Conservation (phyloP, 1,140 invertebrate species). For the Apocrypta bakeri region DNA sequence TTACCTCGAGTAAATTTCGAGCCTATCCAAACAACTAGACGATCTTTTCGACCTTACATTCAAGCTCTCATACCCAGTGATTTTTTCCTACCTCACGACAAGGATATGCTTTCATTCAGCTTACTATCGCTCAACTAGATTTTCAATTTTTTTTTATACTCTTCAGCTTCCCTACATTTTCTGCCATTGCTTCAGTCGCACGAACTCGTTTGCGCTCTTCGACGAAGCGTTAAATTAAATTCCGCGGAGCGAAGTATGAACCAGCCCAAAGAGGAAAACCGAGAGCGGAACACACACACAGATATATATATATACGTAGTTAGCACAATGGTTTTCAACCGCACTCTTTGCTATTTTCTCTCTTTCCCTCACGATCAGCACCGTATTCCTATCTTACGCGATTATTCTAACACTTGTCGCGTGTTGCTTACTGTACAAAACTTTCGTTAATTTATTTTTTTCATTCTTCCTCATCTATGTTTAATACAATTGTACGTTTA, state of each 20-base stretch:
- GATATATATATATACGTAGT: background rate
- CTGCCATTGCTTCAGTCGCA: slow-evolving; percentile 30
- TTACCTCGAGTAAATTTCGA: background rate
- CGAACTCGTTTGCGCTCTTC: slow-evolving; percentile 42
- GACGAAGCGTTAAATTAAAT: slow-evolving; percentile 44
- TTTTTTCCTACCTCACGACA: background rate
- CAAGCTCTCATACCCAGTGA: background rate
- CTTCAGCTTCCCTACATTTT: slow-evolving; percentile 11
- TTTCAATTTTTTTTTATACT: slow-evolving; percentile 8
- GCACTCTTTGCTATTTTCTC: background rate
- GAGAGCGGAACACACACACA: background rate
- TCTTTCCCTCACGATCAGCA: background rate
- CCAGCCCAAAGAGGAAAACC: background rate
- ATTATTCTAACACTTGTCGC: background rate
- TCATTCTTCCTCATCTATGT: too few relatives aligned
- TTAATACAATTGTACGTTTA: too few relatives aligned
- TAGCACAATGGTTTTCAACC: slow-evolving; percentile 10
- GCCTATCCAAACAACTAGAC: background rate
- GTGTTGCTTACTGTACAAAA: background rate
- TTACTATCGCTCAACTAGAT: slow-evolving; percentile 17
- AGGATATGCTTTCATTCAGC: background rate
- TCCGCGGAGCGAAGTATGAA: slow-evolving; percentile 19
- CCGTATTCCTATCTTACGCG: background rate
- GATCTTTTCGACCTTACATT: too few relatives aligned
- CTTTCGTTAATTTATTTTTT: too few relatives aligned